Evolutionary conservation across 1,140 invertebrate species (phyloP), one percentile per base, ranked within the genome.

Genomic region (Heliconius melpomene): DNA sequence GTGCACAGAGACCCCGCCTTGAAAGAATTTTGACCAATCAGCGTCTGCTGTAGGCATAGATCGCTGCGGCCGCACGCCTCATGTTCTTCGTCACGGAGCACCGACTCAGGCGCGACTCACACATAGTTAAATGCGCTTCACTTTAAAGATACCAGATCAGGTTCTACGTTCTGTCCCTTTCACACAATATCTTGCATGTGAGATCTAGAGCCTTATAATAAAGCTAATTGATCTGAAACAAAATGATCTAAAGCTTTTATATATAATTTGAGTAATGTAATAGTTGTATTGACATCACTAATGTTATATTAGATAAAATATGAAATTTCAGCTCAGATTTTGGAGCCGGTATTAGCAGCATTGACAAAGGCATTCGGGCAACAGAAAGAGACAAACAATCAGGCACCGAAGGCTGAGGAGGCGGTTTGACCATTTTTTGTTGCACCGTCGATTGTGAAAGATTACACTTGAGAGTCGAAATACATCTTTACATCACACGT

Each of bases 401-500:
- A 84, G 85, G 85, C 86, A 83, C 86, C 86, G 88, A 93, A 94
- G 93, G 90, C 91, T 92, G 91, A 81, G 92, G 88, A 93, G 93
- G 93, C 92, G 92, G 91, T 90, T 92, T 93, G 91, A 92, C 90
- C 91, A 92, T 93, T 94, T 94, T 94, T 94, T 94, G 93, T 93
- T 94, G 91, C 89, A 89, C 88, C 89, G 92, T 82, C 93, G 93
- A 93, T 94, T 92, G 91, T 94, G 92, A 94, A 93, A 94, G 93
- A 93, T 94, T 94, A 94, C 91, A 93, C 93, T 93, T 91, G 93
- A 94, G 93, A 93, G 91, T 94, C 92, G 92, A 94, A 94, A 94
- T 94, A 94, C 92, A 94, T 94, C 93, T 94, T 94, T 93, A 93
- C 91, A 94, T 93, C 93, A 94, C 91, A 94, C 93, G 93, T 94